Percentiles rank a stretch among this genome's conserved stretches.
phyloP scores from a whole-genome alignment of 2,113 vertebrate genomes.

The Zingel zingel region DNA sequence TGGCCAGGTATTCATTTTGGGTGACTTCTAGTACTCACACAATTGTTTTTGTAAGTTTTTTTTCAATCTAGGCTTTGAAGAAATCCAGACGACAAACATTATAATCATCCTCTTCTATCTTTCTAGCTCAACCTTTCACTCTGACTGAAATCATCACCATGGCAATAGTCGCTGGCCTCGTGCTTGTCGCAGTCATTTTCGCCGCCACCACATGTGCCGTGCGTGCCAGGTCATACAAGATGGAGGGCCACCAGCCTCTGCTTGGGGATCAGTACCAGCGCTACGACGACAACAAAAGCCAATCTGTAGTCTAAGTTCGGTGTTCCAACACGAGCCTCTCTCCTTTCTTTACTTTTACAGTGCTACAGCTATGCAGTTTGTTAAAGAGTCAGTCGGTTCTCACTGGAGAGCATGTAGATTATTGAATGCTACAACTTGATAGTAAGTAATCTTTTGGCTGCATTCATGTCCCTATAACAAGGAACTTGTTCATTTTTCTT shows the following conservation, averaged over 20 bases:
- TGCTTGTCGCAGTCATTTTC: slow-evolving; percentile 90
- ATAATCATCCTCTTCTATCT: neutral
- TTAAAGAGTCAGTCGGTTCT: slow-evolving; percentile 12
- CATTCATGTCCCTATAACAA: neutral
- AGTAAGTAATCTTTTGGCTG: slow-evolving; percentile 2
- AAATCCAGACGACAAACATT: neutral
- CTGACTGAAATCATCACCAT: slow-evolving; percentile 93
- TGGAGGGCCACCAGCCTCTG: slow-evolving; percentile 91
- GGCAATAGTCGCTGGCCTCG: slow-evolving; percentile 87
- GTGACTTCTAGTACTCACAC: neutral
- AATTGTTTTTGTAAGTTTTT: neutral
- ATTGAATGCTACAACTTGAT: neutral
- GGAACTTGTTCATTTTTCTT: neutral
- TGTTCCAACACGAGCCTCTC: neutral
- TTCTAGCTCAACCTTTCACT: slow-evolving; percentile 85
- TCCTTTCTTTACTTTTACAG: slow-evolving; percentile 12
- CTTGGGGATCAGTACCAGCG: slow-evolving; percentile 92
- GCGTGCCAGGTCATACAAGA: slow-evolving; percentile 82
- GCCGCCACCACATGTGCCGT: slow-evolving; percentile 84
- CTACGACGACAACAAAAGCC: slow-evolving; percentile 91
- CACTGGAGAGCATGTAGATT: neutral
- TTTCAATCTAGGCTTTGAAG: neutral
- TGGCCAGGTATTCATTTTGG: slow-evolving; percentile 89
- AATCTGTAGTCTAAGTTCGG: slow-evolving; percentile 87
- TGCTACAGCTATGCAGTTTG: neutral